phyloP scores from a whole-genome alignment of 2,113 vertebrate species.

The Meleagris gallopavo region DNA sequence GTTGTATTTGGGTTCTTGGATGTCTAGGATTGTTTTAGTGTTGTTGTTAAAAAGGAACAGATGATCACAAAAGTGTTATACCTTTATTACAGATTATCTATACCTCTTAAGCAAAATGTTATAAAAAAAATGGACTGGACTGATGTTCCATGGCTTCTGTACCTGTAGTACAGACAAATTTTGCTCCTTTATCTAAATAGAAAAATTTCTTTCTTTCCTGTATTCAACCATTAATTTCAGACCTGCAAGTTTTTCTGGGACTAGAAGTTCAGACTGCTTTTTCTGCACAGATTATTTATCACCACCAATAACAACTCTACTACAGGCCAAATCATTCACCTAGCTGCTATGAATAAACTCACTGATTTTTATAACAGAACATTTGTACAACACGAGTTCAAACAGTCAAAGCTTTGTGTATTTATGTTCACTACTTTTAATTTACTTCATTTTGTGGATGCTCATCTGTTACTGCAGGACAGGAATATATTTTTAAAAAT shows the following conservation, averaged over 20 bases:
- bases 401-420: neutral
- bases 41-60: neutral
- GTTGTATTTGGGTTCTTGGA: too few species aligned
- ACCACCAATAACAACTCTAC: neutral
- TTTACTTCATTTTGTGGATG: conserved; percentile 11
- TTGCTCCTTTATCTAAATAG: conserved; percentile 16
- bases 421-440: neutral
- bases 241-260: neutral
- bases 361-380: neutral
- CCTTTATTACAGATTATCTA: neutral
- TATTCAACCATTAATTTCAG: neutral
- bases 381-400: neutral
- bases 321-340: neutral
- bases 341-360: neutral
- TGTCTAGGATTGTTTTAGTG: too few species aligned
- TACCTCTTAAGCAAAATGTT: neutral
- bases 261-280: neutral
- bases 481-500: neutral
- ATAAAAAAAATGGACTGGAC: neutral
- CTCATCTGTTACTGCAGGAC: neutral
- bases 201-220: neutral
- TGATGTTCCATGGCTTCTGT: neutral
- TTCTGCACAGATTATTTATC: neutral
- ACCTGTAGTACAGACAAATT: conserved; percentile 6
- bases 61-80: neutral